Evolutionary conservation across 2,113 vertebrate genomes (phyloP).

Genomic region (Malurus elegans): DNA sequence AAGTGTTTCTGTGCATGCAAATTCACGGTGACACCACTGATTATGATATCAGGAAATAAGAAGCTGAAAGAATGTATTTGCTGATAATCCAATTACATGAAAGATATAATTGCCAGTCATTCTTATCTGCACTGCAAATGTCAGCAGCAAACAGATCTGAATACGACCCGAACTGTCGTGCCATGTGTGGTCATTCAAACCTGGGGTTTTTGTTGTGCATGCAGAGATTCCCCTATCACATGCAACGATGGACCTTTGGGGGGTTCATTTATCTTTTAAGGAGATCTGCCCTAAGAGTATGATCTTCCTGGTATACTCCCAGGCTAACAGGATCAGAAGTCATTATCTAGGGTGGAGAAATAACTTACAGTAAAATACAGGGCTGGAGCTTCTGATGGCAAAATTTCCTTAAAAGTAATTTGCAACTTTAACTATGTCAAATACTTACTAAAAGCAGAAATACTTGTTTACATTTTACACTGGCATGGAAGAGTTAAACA

Average conservation of each 20-base stretch:
- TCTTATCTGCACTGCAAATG: neutral
- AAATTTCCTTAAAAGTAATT: neutral
- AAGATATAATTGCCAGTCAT: neutral
- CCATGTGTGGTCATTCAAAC: neutral
- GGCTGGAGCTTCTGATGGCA: neutral
- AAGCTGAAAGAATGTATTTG: neutral
- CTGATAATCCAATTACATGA: neutral
- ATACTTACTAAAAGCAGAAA: neutral
- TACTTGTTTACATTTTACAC: neutral
- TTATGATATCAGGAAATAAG: neutral
- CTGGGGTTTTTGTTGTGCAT: neutral
- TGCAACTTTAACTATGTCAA: neutral
- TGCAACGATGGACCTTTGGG: neutral
- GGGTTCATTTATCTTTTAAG: neutral
- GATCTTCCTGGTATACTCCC: neutral
- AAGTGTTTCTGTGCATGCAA: neutral
- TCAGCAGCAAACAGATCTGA: neutral
- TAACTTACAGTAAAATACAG: neutral
- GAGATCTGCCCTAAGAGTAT: neutral
- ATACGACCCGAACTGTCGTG: neutral
- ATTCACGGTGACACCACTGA: neutral
- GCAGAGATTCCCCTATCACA: neutral
- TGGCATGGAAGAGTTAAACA: neutral
- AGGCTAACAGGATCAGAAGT: neutral
- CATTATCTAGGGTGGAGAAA: neutral